Percentiles rank a stretch among this genome's conserved stretches.
phyloP scores from a whole-genome alignment of 23 tunicate genomes.

The Oikopleura dioica region DNA sequence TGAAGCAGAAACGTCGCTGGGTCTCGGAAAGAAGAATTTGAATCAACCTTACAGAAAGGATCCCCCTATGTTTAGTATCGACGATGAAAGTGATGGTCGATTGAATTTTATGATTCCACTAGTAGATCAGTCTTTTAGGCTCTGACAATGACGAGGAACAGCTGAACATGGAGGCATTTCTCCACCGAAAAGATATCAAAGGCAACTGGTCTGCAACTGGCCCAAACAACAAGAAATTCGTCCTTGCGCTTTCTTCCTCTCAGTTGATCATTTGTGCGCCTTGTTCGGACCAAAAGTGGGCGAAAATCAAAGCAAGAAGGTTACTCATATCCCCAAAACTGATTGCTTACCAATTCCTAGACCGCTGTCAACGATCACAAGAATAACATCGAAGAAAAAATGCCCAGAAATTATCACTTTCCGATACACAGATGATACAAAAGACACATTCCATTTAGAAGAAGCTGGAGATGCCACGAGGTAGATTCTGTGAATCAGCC shows the following conservation, averaged over 20 bases:
- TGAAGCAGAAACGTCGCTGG: not conserved
- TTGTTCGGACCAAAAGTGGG: not conserved
- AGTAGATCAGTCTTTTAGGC: not conserved
- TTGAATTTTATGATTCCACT: not conserved
- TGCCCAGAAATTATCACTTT: not conserved
- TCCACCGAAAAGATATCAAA: not conserved
- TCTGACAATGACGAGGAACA: not conserved
- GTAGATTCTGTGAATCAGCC: too few species aligned
- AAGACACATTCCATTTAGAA: not conserved
- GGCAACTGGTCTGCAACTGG: not conserved
- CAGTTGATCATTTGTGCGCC: not conserved
- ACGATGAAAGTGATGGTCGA: not conserved
- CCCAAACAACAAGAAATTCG: not conserved
- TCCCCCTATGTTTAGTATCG: not conserved
- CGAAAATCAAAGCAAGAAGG: not conserved
- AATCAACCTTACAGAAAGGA: not conserved
- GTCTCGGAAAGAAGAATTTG: not conserved
- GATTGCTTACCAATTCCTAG: too few species aligned
- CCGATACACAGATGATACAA: not conserved
- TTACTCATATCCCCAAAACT: too few species aligned
- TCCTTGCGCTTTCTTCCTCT: not conserved
- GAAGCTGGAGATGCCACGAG: not conserved
- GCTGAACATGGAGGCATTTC: not conserved
- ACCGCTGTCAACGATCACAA: not conserved
- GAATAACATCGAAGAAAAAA: not conserved